Conservation (phyloP, 1,140 invertebrate genomes). For the Conus betulinus region DNA sequence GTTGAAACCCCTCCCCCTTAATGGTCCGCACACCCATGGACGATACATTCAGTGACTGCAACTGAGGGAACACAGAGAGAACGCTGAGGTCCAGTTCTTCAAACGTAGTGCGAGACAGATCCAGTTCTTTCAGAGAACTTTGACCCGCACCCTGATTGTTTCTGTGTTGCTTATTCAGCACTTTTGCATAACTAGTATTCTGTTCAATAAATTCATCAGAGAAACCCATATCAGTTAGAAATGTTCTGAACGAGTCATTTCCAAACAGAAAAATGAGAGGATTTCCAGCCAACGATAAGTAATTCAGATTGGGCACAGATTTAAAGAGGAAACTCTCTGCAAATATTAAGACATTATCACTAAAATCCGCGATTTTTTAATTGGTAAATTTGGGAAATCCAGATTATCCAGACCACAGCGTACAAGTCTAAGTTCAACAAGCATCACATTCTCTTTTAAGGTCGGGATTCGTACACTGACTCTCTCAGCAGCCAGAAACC, state of each 20-base stretch:
- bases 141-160: conserved; percentile 7
- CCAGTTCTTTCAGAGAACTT: background rate
- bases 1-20: too few relatives aligned
- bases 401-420: background rate
- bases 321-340: background rate
- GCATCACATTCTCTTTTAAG: background rate
- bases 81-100: background rate
- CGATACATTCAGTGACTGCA: background rate
- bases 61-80: background rate
- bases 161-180: conserved; percentile 28
- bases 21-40: background rate
- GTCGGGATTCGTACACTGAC: background rate
- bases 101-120: background rate
- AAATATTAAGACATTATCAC: background rate
- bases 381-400: background rate
- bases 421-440: background rate
- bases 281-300: background rate
- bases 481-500: background rate
- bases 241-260: too few relatives aligned
- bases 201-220: background rate
- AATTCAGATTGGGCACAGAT: background rate
- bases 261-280: background rate
- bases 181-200: background rate
- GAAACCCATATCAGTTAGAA: background rate
- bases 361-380: background rate